Evolutionary conservation across 2,113 vertebrate species (phyloP), one percentile per base, ranked within the genome.

Genomic region (Eleginops maclovinus): DNA sequence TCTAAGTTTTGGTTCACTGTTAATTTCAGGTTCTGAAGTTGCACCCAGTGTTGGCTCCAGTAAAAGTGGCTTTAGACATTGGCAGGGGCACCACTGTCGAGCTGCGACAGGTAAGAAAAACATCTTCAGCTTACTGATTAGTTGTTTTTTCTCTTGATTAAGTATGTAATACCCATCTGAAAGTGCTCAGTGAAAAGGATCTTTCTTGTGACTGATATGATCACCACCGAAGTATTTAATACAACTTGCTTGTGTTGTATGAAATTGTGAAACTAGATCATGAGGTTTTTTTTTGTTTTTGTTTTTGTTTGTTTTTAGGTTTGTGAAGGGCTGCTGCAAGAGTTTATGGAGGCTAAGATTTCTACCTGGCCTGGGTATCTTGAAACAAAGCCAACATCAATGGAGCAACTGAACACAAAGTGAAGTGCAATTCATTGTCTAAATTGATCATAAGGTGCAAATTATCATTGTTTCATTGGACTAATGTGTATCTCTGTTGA

Each of bases 361-460:
- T 95, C 95, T 49, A 93, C 94, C 0, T 99, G 98, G 97, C 97
- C 98, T 1, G 97, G 98, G 55, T 98, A 98, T 88, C 93, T 96
- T 70, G 96, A 97, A 86, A 96, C 96, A 0, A 6, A 82, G 22
- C 93, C 92, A 0, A 74, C 88, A 6, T 96, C 97, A 40, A 15
- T 96, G 94, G 96, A 98, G 81, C 96, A 96, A 65, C 95, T 98
- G 70, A 95, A 93, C 61, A 72, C 93, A 87, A 98, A 96, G 97
- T 99, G 95, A 92, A 54, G 21, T 46, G 3, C 51, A 24, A 9
- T 22, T 79, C 19, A 46, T 4, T 67, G 6, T 28, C 7, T 64
- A 31, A 75, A 9, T 36, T 50, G 0, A 2, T 71, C 24, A 59
- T 51, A 19, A 15, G 19, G 9, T 50, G 26, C 4, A 56, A 65